Conservation (phyloP, 2,797 vertebrate genomes). For the Rhinatrema bivittatum region DNA sequence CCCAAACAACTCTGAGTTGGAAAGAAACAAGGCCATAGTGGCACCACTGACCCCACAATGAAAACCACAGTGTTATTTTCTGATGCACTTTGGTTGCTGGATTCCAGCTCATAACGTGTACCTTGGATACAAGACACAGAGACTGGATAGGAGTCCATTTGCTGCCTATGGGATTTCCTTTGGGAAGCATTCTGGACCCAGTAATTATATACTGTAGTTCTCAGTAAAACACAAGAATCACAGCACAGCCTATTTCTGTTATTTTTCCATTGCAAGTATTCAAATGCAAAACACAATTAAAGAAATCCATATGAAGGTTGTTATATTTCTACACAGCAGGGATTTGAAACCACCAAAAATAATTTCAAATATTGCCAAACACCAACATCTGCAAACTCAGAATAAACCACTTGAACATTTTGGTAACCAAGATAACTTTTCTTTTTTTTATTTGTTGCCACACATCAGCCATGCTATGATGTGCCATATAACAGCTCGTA, state of each 20-base stretch:
- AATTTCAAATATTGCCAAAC: neutral
- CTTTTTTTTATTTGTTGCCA: no score
- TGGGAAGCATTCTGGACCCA: neutral
- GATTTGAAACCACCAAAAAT: neutral
- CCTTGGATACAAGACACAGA: neutral
- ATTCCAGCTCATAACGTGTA: neutral
- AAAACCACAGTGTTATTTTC: slow-evolving; percentile 2
- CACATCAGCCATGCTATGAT: no score
- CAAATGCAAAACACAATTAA: neutral
- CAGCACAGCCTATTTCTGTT: neutral
- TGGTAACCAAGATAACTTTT: neutral
- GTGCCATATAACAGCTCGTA: no score
- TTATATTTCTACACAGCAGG: neutral
- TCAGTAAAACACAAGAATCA: neutral
- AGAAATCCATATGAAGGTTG: neutral
- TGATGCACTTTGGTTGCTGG: slow-evolving; percentile 5
- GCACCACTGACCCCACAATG: neutral
- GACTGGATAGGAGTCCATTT: slow-evolving; percentile 1
- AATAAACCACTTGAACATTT: neutral
- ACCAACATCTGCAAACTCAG: neutral
- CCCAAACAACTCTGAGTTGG: neutral
- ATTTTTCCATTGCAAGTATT: neutral
- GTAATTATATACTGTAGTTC: neutral
- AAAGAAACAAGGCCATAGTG: neutral
- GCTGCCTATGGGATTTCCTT: neutral